phyloP scores from a whole-genome alignment of 2,113 vertebrate genomes.

The Corythoichthys intestinalis region DNA sequence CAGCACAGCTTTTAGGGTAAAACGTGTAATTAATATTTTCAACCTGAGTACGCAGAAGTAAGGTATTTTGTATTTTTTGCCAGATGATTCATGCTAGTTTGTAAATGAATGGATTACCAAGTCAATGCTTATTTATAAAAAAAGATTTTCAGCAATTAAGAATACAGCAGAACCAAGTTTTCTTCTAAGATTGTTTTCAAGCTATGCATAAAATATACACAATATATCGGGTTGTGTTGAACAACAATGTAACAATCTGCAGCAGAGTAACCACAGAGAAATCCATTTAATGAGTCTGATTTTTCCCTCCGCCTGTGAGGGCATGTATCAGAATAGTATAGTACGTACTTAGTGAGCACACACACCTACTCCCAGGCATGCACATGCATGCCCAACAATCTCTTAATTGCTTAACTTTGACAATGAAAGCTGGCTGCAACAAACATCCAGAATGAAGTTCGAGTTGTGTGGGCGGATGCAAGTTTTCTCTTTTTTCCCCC shows the following conservation, averaged over 20 bases:
- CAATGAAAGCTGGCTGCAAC: background rate
- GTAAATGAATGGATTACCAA: background rate
- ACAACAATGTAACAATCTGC: background rate
- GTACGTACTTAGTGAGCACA: background rate
- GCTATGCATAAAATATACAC: background rate
- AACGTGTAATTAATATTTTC: background rate
- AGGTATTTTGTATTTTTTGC: background rate
- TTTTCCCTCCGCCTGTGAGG: background rate
- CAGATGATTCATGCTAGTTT: background rate
- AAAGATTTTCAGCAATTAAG: background rate
- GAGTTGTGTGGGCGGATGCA: background rate
- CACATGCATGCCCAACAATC: background rate
- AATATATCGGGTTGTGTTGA: background rate
- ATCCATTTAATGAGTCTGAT: background rate
- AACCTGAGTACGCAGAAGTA: background rate
- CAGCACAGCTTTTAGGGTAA: slow-evolving; percentile 3
- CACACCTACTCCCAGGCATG: background rate
- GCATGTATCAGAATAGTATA: background rate
- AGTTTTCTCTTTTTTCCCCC: background rate
- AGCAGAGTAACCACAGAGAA: background rate
- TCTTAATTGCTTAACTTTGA: background rate
- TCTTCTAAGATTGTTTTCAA: background rate
- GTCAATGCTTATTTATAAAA: background rate
- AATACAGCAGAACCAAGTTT: background rate
- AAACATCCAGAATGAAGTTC: background rate